Evolutionary conservation across 2,797 vertebrate species (phyloP), one percentile per base, ranked within the genome.

Genomic region (Darevskia mixta): DNA sequence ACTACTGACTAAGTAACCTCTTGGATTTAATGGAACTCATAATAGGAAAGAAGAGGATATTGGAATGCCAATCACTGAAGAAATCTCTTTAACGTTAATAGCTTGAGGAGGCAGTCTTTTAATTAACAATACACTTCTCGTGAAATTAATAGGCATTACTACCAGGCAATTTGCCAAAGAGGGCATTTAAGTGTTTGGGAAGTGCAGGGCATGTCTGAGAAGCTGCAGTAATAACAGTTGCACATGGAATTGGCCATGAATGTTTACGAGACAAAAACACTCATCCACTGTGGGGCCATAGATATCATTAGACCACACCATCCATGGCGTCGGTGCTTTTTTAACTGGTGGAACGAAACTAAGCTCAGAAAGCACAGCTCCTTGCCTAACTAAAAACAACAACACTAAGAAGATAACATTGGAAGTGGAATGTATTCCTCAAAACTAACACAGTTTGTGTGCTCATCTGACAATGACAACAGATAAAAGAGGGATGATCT

Each of bases 21-120:
- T 64, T 83, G n/a, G 23, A 89, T 85, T 92, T 88, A 92, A 88
- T 83, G 71, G 92, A 88, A 29, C 41, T 58, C 25, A 87, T 90
- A 91, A 91, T 87, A 80, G 72, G 43, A 87, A 96, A 78, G 9
- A 90, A 92, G 91, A 87, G 0, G 9, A 79, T 76, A 45, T 1
- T 85, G 23, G 11, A 82, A 85, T 89, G 1, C 64, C 84, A 69
- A 86, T 83, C 79, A 78, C 77, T 86, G 35, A 45, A 86, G 82
- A 93, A 92, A 88, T 38, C 13, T 3, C 1, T 20, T 69, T 90
- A 7, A 88, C 61, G 25, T 76, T 91, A 85, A 64, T 77, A 55
- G 15, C 1, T 87, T 84, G 66, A 84, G 79, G 79, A 88, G 69
- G 29, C 1, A 90, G 20, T 13, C 17, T 55, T 83, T 85, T 91